These are phyloP conservation scores for Vultur gryphus DNA, from an alignment of 2,797 vertebrate species.

Conservation along the genomic window DNA sequence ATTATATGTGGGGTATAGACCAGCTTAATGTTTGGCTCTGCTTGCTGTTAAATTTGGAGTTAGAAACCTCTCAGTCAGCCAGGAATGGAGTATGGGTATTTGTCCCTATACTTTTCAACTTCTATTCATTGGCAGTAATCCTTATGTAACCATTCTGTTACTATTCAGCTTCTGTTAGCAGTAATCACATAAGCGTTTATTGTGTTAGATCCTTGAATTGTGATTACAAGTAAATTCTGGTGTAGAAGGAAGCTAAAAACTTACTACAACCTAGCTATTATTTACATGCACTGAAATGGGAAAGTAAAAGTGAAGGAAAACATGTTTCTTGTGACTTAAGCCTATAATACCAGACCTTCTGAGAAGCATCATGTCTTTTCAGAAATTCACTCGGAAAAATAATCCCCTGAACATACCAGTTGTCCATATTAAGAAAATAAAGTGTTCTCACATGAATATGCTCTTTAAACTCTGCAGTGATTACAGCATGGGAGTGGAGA, in stretches of 20 bases:
- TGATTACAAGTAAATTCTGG: neutral
- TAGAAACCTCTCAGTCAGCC: neutral
- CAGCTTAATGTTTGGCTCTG: neutral
- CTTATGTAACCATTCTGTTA: neutral
- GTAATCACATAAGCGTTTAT: neutral
- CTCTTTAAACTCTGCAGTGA: neutral
- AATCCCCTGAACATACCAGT: neutral
- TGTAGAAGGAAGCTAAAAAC: neutral
- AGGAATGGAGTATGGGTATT: neutral
- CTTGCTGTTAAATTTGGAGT: neutral
- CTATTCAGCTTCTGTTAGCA: neutral
- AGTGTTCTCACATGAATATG: conserved; percentile 21
- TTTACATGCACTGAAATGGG: neutral
- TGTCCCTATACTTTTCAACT: neutral
- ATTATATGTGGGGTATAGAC: neutral
- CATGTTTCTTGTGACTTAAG: neutral
- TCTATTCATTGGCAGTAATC: neutral
- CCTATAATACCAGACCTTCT: neutral
- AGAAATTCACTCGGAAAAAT: neutral
- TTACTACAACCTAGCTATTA: neutral
- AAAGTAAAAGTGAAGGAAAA: neutral
- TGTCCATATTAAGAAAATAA: neutral
- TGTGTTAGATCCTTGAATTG: neutral
- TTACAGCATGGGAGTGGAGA: neutral
- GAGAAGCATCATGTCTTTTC: neutral